Evolutionary conservation across 1,140 invertebrate genomes (phyloP).

Genomic region (Polypedilum pembai): DNA sequence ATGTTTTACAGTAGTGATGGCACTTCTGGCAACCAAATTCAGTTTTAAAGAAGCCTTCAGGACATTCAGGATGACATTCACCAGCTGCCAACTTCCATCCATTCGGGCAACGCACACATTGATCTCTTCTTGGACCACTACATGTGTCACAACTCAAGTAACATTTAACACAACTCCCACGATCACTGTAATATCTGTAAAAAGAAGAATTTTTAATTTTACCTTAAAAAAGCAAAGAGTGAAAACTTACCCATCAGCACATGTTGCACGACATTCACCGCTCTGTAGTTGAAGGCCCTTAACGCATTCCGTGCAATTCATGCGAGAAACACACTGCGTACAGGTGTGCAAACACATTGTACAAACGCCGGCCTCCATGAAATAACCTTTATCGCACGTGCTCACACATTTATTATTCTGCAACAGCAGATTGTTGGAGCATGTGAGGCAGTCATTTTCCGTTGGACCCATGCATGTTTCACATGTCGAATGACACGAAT

Average conservation of each 20-base stretch:
- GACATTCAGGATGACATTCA: conserved; percentile 75
- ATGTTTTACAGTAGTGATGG: conserved; percentile 74
- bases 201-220: conserved; percentile 27
- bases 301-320: conserved; percentile 69
- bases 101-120: conserved; percentile 72
- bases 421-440: conserved; percentile 55
- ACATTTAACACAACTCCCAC: conserved; percentile 70
- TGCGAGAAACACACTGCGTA: conserved; percentile 61
- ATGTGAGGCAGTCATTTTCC: conserved; percentile 60
- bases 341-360: conserved; percentile 71
- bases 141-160: conserved; percentile 78
- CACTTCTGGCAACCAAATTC: conserved; percentile 73
- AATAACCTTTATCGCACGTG: conserved; percentile 64
- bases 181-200: conserved; percentile 71
- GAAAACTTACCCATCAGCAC: conserved; percentile 52
- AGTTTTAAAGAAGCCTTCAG: conserved; percentile 72
- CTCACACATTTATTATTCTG: conserved; percentile 61
- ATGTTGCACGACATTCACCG: conserved; percentile 66
- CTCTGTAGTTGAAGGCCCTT: conserved; percentile 65
- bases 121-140: conserved; percentile 64
- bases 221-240: not conserved
- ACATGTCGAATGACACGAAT: conserved; percentile 60
- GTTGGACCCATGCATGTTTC: conserved; percentile 62
- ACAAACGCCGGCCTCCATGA: conserved; percentile 59
- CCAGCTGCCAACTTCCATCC: conserved; percentile 70